These are phyloP conservation scores for Coremacera marginata DNA, from an alignment of 2,888 invertebrate genomes.

Conservation along the genomic window DNA sequence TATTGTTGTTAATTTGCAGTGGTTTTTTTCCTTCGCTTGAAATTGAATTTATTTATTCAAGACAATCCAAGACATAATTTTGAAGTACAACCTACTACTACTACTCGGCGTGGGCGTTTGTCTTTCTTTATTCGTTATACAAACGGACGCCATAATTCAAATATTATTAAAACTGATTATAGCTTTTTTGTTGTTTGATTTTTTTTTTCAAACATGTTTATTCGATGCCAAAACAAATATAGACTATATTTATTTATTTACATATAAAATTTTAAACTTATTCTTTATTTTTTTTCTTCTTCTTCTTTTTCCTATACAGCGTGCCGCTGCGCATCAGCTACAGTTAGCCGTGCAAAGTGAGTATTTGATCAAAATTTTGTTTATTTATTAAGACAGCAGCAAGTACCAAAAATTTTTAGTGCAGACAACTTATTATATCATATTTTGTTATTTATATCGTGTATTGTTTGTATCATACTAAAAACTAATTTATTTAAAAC, in stretches of 20 bases:
- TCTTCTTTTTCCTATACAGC: constrained; percentile 73
- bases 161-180: too few relatives aligned
- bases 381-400: constrained; percentile 39
- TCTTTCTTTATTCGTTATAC: too few relatives aligned
- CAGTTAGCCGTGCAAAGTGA: constrained; percentile 72
- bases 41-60: too few relatives aligned
- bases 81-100: too few relatives aligned
- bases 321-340: constrained; percentile 77
- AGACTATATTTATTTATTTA: background rate
- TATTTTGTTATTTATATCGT: constrained; percentile 4
- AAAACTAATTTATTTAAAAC: background rate
- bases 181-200: too few relatives aligned
- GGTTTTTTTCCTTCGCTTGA: too few relatives aligned
- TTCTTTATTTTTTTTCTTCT: constrained; percentile 25
- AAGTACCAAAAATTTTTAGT: constrained; percentile 46
- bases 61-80: too few relatives aligned
- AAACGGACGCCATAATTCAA: too few relatives aligned
- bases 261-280: background rate
- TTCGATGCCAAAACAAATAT: too few relatives aligned
- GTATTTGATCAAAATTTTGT: constrained; percentile 51
- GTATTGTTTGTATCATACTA: background rate
- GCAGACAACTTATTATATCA: background rate
- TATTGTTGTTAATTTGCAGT: too few relatives aligned
- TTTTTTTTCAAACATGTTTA: too few relatives aligned
- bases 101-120: too few relatives aligned